Evolutionary conservation across 1,140 invertebrate species (phyloP).

Genomic region (Trachymyrmex septentrionalis): DNA sequence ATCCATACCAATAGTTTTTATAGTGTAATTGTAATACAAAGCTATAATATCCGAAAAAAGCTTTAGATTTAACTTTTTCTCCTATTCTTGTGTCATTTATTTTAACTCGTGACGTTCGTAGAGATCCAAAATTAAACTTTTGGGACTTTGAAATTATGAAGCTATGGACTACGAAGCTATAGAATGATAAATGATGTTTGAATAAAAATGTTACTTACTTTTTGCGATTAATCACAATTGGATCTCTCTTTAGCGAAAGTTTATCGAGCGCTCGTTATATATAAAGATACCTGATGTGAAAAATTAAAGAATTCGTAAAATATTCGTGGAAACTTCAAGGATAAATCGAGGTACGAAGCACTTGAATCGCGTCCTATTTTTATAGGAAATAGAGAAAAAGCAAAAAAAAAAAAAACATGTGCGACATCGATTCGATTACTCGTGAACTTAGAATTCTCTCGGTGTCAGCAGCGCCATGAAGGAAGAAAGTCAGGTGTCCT

Average conservation of each 20-base stretch:
- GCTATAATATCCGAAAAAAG: not conserved
- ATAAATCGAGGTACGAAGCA: not conserved
- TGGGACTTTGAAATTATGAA: not conserved
- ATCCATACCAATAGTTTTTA: too few species aligned
- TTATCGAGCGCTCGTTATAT: not conserved
- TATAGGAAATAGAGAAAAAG: not conserved
- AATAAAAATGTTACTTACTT: not conserved
- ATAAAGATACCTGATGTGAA: not conserved
- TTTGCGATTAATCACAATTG: not conserved
- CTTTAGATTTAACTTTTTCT: not conserved
- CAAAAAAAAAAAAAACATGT: not conserved
- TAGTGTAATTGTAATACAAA: not conserved
- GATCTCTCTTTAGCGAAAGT: not conserved
- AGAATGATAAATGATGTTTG: not conserved
- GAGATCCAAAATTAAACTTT: not conserved
- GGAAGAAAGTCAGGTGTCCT: too few species aligned
- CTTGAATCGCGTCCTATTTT: slow-evolving; percentile 1
- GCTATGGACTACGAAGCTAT: not conserved
- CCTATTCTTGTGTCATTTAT: not conserved
- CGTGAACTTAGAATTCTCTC: slow-evolving; percentile 17
- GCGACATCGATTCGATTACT: slow-evolving; percentile 30
- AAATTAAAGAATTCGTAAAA: slow-evolving; percentile 5
- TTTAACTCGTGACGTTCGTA: not conserved
- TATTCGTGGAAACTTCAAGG: slow-evolving; percentile 11
- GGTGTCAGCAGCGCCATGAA: not conserved